Percentiles rank a stretch among this genome's conserved stretches.
Evolutionary conservation across 64 coral and sea anemone species (phyloP).

Genomic region (Pocillopora verrucosa): DNA sequence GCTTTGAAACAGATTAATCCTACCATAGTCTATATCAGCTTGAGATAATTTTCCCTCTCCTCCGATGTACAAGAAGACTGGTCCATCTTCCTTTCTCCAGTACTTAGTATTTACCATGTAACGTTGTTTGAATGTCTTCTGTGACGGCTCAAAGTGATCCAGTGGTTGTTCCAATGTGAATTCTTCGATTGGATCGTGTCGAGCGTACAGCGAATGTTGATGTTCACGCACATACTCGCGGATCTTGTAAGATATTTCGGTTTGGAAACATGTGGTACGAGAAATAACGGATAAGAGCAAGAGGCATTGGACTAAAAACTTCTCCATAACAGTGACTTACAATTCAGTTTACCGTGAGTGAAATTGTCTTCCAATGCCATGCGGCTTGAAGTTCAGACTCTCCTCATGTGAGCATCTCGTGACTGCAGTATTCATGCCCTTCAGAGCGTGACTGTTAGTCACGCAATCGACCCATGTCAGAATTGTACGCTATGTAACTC

Average conservation of each 20-base stretch:
- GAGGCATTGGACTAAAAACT: not conserved
- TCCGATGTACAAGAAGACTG: constrained; percentile 79
- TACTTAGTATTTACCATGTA: constrained; percentile 65
- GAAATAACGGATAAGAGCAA: not conserved
- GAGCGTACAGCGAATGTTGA: not conserved
- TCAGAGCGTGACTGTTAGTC: too few species aligned
- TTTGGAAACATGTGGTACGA: constrained; percentile 43
- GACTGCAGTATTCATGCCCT: not conserved
- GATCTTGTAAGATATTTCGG: constrained; percentile 41
- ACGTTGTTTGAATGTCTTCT: constrained; percentile 50
- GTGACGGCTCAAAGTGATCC: constrained; percentile 72
- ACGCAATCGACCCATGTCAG: too few species aligned
- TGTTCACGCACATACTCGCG: constrained; percentile 22
- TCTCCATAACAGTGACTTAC: not conserved
- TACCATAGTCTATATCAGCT: constrained; percentile 49
- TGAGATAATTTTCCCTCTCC: constrained; percentile 44
- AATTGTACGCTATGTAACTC: too few species aligned
- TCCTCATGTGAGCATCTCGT: not conserved
- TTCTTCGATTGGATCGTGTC: constrained; percentile 3
- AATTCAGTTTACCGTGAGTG: not conserved
- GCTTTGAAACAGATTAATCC: not conserved
- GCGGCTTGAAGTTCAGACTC: not conserved
- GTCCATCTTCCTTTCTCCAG: constrained; percentile 63
- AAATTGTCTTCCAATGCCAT: not conserved
- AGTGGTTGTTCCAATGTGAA: constrained; percentile 46